Evolutionary conservation across 2,113 vertebrate genomes (phyloP).

Genomic region (Thinocorus orbignyianus): DNA sequence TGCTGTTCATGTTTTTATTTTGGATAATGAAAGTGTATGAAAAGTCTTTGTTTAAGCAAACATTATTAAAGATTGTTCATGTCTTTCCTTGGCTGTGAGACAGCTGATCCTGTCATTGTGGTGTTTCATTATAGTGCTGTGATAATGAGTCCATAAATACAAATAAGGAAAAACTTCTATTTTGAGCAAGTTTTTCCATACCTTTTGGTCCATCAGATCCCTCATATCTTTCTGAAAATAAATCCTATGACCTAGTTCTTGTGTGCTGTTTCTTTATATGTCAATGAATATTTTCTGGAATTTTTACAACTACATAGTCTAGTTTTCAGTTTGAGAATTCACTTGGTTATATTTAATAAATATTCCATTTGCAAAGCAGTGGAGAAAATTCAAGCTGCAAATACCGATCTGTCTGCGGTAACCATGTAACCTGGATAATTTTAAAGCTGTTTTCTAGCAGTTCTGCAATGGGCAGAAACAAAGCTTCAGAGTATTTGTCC

Average conservation of each 20-base stretch:
- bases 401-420: neutral
- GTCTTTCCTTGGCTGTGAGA: neutral
- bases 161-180: slow-evolving; percentile 1
- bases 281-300: neutral
- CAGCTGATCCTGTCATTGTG: neutral
- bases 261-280: neutral
- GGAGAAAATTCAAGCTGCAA: neutral
- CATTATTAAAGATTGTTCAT: neutral
- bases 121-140: neutral
- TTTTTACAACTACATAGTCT: neutral
- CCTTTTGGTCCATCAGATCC: neutral
- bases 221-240: neutral
- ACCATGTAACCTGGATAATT: neutral
- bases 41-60: neutral
- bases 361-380: neutral
- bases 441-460: neutral
- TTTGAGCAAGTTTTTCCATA: slow-evolving; percentile 34
- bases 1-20: neutral
- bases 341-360: neutral
- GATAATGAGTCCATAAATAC: neutral
- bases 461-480: neutral
- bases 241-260: slow-evolving; percentile 9
- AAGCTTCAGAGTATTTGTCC: neutral
- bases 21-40: neutral
- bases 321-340: neutral